Evolutionary conservation across 2,797 vertebrate species (phyloP).

Genomic region (Zenarchopterus dispar): DNA sequence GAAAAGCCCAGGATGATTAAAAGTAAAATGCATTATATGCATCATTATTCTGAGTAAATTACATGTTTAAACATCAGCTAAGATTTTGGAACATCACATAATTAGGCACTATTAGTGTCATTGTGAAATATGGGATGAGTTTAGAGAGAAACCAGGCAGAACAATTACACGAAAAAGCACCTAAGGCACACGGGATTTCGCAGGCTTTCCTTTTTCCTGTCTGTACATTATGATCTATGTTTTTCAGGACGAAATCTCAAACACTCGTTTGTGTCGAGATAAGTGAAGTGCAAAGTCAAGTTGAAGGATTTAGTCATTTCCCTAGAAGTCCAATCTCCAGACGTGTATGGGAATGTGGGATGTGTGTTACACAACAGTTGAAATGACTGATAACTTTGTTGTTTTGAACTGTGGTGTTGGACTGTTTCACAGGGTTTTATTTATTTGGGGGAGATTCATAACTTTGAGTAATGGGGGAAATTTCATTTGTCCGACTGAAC

Average conservation of each 20-base stretch:
- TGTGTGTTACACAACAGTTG: too few species aligned
- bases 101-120: conserved; percentile 71
- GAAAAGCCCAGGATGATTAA: conserved; percentile 53
- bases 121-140: conserved; percentile 58
- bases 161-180: conserved; percentile 60
- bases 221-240: conserved; percentile 48
- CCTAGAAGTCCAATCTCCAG: too few species aligned
- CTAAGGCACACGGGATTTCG: conserved; percentile 29
- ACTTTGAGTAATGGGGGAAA: too few species aligned
- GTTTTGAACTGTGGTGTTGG: too few species aligned
- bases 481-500: too few species aligned
- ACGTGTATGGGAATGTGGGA: too few species aligned
- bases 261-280: conserved; percentile 47
- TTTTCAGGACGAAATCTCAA: conserved; percentile 46
- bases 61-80: conserved; percentile 71
- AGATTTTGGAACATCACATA: conserved; percentile 65
- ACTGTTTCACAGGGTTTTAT: too few species aligned
- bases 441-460: too few species aligned
- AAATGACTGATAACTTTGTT: too few species aligned
- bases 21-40: conserved; percentile 67
- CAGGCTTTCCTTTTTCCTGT: conserved; percentile 27
- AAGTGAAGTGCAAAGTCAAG: not conserved
- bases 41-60: conserved; percentile 67
- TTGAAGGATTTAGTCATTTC: too few species aligned
- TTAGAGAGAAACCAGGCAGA: conserved; percentile 59